phyloP scores from a whole-genome alignment of 2,113 vertebrate genomes.

The Seriola quinqueradiata region DNA sequence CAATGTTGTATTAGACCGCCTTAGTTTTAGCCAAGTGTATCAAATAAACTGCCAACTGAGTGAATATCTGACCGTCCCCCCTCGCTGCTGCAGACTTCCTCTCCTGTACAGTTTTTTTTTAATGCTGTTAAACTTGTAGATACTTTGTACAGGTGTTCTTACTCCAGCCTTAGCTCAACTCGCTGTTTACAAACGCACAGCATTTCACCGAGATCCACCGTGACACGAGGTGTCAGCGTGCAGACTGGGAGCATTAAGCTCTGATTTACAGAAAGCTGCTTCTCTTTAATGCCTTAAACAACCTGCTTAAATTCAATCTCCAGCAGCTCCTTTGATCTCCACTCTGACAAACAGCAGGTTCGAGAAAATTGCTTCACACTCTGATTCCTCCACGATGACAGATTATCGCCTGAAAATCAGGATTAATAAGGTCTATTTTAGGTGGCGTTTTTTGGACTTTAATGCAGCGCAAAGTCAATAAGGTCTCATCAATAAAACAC shows the following conservation, averaged over 20 bases:
- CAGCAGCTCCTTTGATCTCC: constrained; percentile 46
- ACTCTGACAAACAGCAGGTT: constrained; percentile 50
- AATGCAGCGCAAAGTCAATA: background rate
- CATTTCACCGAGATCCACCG: constrained; percentile 39
- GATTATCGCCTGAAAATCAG: constrained; percentile 9
- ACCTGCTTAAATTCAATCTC: constrained; percentile 47
- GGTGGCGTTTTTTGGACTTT: background rate
- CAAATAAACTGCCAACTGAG: too few species aligned
- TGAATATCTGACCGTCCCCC: background rate
- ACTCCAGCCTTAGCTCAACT: constrained; percentile 27
- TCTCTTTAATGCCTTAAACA: constrained; percentile 59
- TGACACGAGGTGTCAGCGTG: constrained; percentile 55
- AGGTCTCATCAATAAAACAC: background rate
- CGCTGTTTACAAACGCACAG: constrained; percentile 52
- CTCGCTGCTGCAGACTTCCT: background rate
- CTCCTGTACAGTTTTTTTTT: background rate
- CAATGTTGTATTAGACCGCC: too few species aligned
- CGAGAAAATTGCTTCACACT: constrained; percentile 16
- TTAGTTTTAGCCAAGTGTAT: too few species aligned
- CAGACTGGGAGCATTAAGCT: constrained; percentile 40
- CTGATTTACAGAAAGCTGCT: constrained; percentile 30
- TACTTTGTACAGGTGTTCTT: constrained; percentile 12
- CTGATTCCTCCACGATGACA: constrained; percentile 15
- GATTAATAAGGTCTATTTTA: background rate
- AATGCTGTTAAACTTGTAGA: constrained; percentile 2